Base-by-base conservation (phyloP, 1,140 invertebrate species). In the Nymphalis io region DNA sequence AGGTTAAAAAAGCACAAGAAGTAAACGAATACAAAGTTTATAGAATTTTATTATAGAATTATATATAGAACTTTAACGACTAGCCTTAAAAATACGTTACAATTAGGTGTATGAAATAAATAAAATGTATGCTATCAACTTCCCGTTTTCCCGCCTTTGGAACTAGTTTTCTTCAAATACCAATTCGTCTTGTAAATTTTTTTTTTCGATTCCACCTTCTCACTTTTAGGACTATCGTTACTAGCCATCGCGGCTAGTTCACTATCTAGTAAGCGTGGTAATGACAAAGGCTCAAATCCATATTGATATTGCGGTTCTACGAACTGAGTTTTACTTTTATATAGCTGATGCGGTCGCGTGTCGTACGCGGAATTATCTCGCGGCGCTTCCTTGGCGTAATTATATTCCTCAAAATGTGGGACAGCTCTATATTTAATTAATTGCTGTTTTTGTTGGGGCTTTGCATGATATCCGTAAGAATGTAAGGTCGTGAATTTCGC, bases 261-360 rank as follows among this genome's bases (percentile, higher is more conserved):
- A 44, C 82, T 84, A 51, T 89, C 84, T 48, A 88, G 72, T 11
- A 86, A 63, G 55, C 72, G 77, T 13, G 82, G 85, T 48, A 87
- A 65, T 3, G 76, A 73, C 51, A 89, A 82, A 3, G 92, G 89
- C 58, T 91, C 88, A 64, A 92, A 92, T 12, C 92, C 92, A 68
- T 92, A 92, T 68, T 92, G 88, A 75, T 88, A 92, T 63, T 89
- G 89, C 0, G 91, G 90, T 70, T 90, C 87, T 33, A 90, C 83
- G 62, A 91, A 89, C 68, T 86, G 78, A 1, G 85, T 88, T 72
- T 80, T 87, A 3, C 69, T 82, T 62, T 81, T 85, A 39, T 83
- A 83, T 27, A 69, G 74, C 48, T 81, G 75, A 44, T 71, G 68
- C 1, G 87, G 84, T 1, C 79, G 78, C 2, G 87, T 80, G 0